These are phyloP conservation scores for Aepyceros melampus DNA, from an alignment of 2,113 vertebrate genomes.

Conservation along the genomic window DNA sequence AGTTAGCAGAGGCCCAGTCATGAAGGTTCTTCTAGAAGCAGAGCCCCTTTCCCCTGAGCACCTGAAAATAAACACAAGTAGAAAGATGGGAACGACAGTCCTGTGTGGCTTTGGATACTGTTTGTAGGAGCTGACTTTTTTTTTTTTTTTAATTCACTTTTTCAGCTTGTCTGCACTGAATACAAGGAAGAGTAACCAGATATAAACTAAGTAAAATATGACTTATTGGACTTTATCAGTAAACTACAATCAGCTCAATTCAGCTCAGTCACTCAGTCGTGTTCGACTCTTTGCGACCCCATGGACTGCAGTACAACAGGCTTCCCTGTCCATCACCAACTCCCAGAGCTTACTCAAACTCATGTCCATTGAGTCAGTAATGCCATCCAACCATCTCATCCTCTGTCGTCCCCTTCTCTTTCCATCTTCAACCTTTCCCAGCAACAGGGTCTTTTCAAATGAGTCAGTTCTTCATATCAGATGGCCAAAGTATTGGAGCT, in stretches of 20 bases:
- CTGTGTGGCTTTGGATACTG: not conserved
- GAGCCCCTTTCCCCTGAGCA: not conserved
- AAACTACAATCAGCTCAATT: not conserved
- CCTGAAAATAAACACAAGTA: not conserved
- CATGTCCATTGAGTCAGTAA: not conserved
- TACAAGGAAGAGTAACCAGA: not conserved
- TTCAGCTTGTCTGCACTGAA: not conserved
- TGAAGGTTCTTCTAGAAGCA: not conserved
- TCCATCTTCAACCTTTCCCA: not conserved
- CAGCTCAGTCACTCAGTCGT: not conserved
- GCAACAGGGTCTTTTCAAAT: not conserved
- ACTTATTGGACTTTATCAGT: not conserved
- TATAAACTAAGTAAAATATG: not conserved
- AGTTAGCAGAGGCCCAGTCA: not conserved
- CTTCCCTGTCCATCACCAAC: not conserved
- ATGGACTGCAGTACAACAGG: not conserved
- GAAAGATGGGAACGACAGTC: not conserved
- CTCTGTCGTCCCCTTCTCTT: not conserved
- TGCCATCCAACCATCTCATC: not conserved
- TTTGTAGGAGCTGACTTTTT: not conserved
- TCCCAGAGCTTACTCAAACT: not conserved
- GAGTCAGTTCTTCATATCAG: not conserved
- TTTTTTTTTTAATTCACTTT: not conserved
- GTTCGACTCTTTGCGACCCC: not conserved
- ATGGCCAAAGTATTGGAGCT: not conserved